phyloP scores from a whole-genome alignment of 1,140 invertebrate genomes.

The Berghia stephanieae region DNA sequence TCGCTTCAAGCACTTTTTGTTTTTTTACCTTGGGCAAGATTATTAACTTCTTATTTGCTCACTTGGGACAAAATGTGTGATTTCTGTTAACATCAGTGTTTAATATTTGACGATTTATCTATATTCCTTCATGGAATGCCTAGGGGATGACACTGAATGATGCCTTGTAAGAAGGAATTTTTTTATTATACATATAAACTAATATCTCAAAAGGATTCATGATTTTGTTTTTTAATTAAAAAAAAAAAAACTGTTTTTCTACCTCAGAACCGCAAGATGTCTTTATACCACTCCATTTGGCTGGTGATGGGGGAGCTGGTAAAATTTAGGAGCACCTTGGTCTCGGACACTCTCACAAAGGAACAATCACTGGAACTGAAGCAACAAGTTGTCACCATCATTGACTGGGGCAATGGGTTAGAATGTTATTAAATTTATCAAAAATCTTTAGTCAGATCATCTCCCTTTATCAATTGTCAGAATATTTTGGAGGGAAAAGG shows the following conservation, averaged over 20 bases:
- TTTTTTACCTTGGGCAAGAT: background rate
- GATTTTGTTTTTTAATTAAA: background rate
- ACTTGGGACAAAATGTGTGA: background rate
- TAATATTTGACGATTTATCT: no score
- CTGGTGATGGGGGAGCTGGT: slow-evolving; percentile 90
- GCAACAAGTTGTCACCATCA: slow-evolving; percentile 85
- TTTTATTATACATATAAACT: background rate
- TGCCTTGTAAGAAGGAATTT: background rate
- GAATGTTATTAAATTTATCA: slow-evolving; percentile 1
- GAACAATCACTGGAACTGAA: slow-evolving; percentile 88
- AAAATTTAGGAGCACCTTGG: slow-evolving; percentile 82
- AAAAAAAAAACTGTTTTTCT: background rate
- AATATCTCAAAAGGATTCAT: background rate
- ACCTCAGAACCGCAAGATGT: slow-evolving; percentile 79
- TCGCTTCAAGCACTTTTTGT: background rate
- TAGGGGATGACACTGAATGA: background rate
- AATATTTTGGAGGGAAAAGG: slow-evolving; percentile 4
- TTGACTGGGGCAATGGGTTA: slow-evolving; percentile 93
- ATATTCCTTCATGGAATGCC: no score
- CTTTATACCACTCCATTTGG: slow-evolving; percentile 81
- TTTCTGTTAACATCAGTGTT: background rate
- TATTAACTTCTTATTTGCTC: background rate
- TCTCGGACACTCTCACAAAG: slow-evolving; percentile 86
- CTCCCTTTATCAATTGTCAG: slow-evolving; percentile 77
- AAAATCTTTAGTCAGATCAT: slow-evolving; percentile 78